Percentiles rank a stretch among this genome's conserved stretches.
Evolutionary conservation across 2,888 invertebrate species (phyloP).

Genomic region (Eilema depressum): DNA sequence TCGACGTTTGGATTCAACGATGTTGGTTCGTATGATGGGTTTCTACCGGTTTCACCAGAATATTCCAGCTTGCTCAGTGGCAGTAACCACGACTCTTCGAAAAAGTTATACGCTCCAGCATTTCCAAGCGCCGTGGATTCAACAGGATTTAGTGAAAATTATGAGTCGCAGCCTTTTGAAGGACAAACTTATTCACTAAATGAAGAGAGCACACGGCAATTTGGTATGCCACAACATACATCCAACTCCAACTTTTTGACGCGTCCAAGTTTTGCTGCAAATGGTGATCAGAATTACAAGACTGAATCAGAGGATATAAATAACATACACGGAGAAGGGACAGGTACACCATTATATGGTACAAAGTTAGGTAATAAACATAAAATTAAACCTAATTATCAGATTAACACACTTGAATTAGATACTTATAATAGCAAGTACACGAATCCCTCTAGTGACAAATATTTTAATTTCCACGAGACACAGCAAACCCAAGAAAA

Average conservation of each 20-base stretch:
- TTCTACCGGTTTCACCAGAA: slow-evolving; percentile 79
- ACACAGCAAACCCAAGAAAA: slow-evolving; percentile 59
- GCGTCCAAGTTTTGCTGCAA: slow-evolving; percentile 61
- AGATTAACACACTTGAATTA: slow-evolving; percentile 65
- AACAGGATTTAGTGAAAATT: slow-evolving; percentile 64
- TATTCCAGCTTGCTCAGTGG: slow-evolving; percentile 69
- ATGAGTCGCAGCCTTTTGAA: slow-evolving; percentile 60
- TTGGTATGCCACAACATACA: slow-evolving; percentile 68
- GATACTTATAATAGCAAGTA: slow-evolving; percentile 60
- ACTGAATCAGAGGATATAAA: slow-evolving; percentile 51
- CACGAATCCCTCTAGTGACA: slow-evolving; percentile 58
- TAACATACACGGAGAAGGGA: slow-evolving; percentile 48
- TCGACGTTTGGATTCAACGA: slow-evolving; percentile 82
- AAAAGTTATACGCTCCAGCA: slow-evolving; percentile 75
- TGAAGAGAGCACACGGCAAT: slow-evolving; percentile 60
- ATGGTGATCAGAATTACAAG: slow-evolving; percentile 59
- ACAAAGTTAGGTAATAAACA: slow-evolving; percentile 71
- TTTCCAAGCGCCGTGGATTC: slow-evolving; percentile 76
- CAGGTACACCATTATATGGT: slow-evolving; percentile 72
- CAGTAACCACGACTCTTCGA: slow-evolving; percentile 69
- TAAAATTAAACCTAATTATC: slow-evolving; percentile 59
- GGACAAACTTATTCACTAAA: slow-evolving; percentile 55
- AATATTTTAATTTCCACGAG: slow-evolving; percentile 58
- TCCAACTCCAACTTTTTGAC: slow-evolving; percentile 66
- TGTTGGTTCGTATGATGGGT: slow-evolving; percentile 77